Percentiles rank a stretch among this genome's conserved stretches.
phyloP scores from a whole-genome alignment of 2,113 vertebrate genomes.

The Prunella fulvescens region DNA sequence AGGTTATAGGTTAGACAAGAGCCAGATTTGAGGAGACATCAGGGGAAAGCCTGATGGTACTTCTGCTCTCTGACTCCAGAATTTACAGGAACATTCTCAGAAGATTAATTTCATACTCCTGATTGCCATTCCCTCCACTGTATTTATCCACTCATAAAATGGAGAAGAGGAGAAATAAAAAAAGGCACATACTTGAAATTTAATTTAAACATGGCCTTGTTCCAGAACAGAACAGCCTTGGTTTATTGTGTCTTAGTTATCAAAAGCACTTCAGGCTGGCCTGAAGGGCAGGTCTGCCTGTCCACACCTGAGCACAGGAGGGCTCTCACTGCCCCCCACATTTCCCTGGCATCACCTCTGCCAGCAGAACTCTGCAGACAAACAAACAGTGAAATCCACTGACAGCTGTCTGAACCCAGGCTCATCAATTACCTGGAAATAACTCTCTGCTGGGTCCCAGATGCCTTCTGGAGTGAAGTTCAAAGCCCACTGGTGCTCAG shows the following conservation, averaged over 20 bases:
- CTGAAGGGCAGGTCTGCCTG: background rate
- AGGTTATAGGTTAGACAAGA: background rate
- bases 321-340: background rate
- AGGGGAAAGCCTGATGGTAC: background rate
- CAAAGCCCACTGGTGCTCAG: background rate
- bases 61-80: background rate
- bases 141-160: background rate
- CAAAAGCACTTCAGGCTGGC: background rate
- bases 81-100: background rate
- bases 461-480: background rate
- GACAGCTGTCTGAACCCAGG: background rate
- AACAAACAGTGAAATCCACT: background rate
- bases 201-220: background rate
- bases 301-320: background rate
- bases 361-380: background rate
- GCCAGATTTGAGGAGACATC: background rate
- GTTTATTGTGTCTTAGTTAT: background rate
- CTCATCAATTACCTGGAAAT: background rate
- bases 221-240: background rate
- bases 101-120: background rate
- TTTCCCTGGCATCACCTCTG: accelerated
- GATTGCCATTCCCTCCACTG: background rate
- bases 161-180: background rate
- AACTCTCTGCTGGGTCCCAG: background rate
- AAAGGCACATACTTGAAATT: background rate